These are phyloP conservation scores for Ostrea edulis DNA, from an alignment of 1,140 invertebrate genomes.

Conservation along the genomic window DNA sequence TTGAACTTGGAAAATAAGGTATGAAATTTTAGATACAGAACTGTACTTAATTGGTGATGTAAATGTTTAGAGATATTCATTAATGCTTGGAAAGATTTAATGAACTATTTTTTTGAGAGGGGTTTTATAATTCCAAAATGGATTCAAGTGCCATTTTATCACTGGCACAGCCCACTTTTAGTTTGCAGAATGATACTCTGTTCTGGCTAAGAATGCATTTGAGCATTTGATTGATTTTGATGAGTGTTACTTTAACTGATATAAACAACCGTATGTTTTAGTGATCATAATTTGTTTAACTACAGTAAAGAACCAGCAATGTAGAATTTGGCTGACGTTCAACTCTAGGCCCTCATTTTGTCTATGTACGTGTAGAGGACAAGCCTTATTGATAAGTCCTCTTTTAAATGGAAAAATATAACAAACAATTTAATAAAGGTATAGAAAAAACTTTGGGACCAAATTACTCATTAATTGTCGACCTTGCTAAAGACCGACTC, in stretches of 20 bases:
- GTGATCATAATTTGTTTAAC: constrained; percentile 10
- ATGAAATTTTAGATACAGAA: neutral
- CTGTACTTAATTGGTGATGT: neutral
- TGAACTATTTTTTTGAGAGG: neutral
- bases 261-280: neutral
- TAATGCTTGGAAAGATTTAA: neutral
- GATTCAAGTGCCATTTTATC: neutral
- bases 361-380: neutral
- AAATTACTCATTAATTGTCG: neutral
- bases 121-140: neutral
- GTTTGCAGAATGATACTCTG: neutral
- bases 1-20: neutral
- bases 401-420: constrained; percentile 8
- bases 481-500: neutral
- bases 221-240: constrained; percentile 8
- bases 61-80: neutral
- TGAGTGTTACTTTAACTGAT: neutral
- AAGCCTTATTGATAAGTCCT: constrained; percentile 11
- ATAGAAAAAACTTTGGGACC: constrained; percentile 19
- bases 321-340: constrained; percentile 10
- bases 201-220: neutral
- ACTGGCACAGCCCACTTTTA: neutral
- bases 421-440: constrained; percentile 22
- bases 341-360: neutral
- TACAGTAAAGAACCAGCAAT: neutral